Evolutionary conservation across 2,113 vertebrate genomes (phyloP), one percentile per base, ranked within the genome.

Genomic region (Aix galericulata): DNA sequence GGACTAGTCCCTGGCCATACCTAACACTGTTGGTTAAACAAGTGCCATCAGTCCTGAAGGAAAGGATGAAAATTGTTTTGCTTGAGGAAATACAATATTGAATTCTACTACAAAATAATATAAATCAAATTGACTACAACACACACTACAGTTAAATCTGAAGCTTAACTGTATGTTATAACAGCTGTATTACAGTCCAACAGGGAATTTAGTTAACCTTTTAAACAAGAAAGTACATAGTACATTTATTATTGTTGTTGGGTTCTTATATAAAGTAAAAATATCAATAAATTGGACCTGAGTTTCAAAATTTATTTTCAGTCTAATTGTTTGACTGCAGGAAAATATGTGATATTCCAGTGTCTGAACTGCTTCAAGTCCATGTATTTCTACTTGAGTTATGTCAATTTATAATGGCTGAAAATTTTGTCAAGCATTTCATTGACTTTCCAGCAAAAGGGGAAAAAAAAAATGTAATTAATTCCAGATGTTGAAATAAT

Each of bases 231-330:
- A 95, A 93, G 3, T 56, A 48, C 9, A 18, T 44, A 21, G 20
- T 50, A 32, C 17, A 38, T 92, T 95, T 90, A 69, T 89, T 68
- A 71, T 91, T 85, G 62, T 8, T 48, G n/a, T 16, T 16, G 3
- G 78, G 32, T 64, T 94, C 71, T 75, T 26, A 84, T 55, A 89
- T 25, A 55, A 94, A 91, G 44, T 48, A 60, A 87, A 93, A 92
- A 48, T 42, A 64, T 12, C 91, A 92, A 63, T 73, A 93, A 93
- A 93, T 22, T 87, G 71, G 93, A 40, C 1, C 14, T 38, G 29
- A 73, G 31, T 74, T 86, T 84, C 20, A 93, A 90, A 91, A 93
- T 71, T 60, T 77, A 44, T 91, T 91, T 95, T 76, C 23, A 73
- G 7, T 25, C 34, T 72, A 64, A 80, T 69, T 58, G 25, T 7